Evolutionary conservation across 2,113 vertebrate species (phyloP).

Genomic region (Notothenia rossii): DNA sequence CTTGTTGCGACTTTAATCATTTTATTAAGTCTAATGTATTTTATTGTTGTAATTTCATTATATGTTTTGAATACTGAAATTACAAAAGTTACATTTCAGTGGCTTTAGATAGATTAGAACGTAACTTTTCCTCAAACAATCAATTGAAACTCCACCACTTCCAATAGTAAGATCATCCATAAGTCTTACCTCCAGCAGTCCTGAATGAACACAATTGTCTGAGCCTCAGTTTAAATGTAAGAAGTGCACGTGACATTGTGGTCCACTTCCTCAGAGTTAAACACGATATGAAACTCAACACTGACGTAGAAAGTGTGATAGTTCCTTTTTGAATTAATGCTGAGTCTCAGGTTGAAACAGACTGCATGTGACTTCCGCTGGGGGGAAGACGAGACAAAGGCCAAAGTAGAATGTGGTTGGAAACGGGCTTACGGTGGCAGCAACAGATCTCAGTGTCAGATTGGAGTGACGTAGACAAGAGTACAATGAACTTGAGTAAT

Average conservation of each 20-base stretch:
- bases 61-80: not conserved
- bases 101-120: not conserved
- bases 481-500: not conserved
- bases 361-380: constrained; percentile 72
- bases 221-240: constrained; percentile 51
- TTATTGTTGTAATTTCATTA: too few relatives aligned
- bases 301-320: constrained; percentile 23
- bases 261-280: constrained; percentile 69
- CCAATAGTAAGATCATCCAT: not conserved
- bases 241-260: constrained; percentile 51
- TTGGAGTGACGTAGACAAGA: not conserved
- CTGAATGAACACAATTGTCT: constrained; percentile 1
- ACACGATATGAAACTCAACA: constrained; percentile 66
- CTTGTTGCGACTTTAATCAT: too few relatives aligned
- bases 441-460: not conserved
- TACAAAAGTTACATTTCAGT: not conserved
- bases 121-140: constrained; percentile 6
- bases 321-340: constrained; percentile 80
- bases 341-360: constrained; percentile 64
- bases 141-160: not conserved
- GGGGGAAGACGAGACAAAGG: constrained; percentile 3
- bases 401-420: constrained; percentile 12
- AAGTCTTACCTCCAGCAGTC: constrained; percentile 66
- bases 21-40: too few relatives aligned
- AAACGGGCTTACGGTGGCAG: constrained; percentile 1